These are phyloP conservation scores for Platerodrilus igneus DNA, from an alignment of 2,888 invertebrate species.

Conservation along the genomic window DNA sequence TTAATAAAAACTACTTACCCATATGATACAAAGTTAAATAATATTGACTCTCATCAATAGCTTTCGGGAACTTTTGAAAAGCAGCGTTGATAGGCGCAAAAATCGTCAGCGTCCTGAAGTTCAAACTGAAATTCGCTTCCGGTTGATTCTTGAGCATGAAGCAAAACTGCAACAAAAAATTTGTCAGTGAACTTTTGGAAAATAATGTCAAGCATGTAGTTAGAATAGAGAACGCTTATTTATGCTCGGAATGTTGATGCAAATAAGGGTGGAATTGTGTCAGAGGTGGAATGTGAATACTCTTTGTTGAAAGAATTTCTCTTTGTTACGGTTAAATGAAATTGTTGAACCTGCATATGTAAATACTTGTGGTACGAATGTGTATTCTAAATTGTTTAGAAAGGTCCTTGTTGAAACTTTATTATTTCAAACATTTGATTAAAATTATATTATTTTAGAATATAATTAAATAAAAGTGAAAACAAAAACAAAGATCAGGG, in stretches of 20 bases:
- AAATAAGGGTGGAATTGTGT: conserved; percentile 11
- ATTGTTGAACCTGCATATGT: too few relatives aligned
- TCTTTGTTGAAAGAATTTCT: too few relatives aligned
- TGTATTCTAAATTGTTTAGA: too few relatives aligned
- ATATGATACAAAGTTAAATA: conserved; percentile 74
- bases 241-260: conserved; percentile 8
- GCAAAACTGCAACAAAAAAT: conserved; percentile 68
- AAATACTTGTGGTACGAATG: too few relatives aligned
- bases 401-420: too few relatives aligned
- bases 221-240: conserved; percentile 7
- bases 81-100: conserved; percentile 87
- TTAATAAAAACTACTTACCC: conserved; percentile 58
- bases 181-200: background rate
- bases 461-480: too few relatives aligned
- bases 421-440: too few relatives aligned
- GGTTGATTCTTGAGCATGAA: conserved; percentile 67
- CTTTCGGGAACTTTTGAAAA: conserved; percentile 67
- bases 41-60: conserved; percentile 51
- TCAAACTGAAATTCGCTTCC: conserved; percentile 67
- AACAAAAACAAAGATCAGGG: too few relatives aligned
- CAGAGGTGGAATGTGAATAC: too few relatives aligned
- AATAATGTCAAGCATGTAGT: too few relatives aligned
- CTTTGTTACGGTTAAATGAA: too few relatives aligned
- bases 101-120: conserved; percentile 73
- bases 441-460: too few relatives aligned